Evolutionary conservation across 1,140 invertebrate genomes (phyloP), one percentile per base, ranked within the genome.

Genomic region (Drosophila equinoxialis): DNA sequence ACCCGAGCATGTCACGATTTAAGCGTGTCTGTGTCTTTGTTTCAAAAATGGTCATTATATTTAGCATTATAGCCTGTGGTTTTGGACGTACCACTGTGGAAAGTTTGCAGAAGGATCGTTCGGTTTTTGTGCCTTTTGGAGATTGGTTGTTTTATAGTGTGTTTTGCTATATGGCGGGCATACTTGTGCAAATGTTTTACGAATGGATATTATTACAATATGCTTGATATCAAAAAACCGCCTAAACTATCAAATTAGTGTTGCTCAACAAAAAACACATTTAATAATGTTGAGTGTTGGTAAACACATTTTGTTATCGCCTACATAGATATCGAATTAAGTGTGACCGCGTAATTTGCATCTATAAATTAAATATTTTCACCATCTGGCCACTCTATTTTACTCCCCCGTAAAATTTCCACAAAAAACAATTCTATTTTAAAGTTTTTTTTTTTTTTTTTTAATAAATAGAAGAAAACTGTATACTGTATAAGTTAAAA

Each of bases 1-100:
- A 14, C 14, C 11, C 60, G 0, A 62, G 13, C 7, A 30, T 86
- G 30, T 63, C 82, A 0, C 82, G 82, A 4, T 63, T 66, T 13
- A 67, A 85, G 37, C 54, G 82, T 8, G 6, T 8, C 3, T 85
- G 66, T 35, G 58, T 81, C 2, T 81, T 78, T 23, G 0, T 75
- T 1, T 62, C 35, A 8, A 86, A 86, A 11, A 11, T 65, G 0
- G 0, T 66, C 0, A n/a, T 81, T 0, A 35, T 13, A 3, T 70
- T 13, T 1, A 39, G 57, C 11, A 35, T 65, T 7, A 51, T 65
- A 2, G 65, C 59, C 6, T 54, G 41, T 0, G 67, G 57, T 2
- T 55, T 59, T 5, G 55, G 57, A 26, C 7, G 3, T 3, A 69
- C 65, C 2, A 70, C 76, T 4, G 35, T 30, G 0, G 35, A 83